A percentile compares a stretch with the other conserved stretches of the same genome.
Evolutionary conservation across 1,140 invertebrate species (phyloP).

Genomic region (Ceratina australensis): DNA sequence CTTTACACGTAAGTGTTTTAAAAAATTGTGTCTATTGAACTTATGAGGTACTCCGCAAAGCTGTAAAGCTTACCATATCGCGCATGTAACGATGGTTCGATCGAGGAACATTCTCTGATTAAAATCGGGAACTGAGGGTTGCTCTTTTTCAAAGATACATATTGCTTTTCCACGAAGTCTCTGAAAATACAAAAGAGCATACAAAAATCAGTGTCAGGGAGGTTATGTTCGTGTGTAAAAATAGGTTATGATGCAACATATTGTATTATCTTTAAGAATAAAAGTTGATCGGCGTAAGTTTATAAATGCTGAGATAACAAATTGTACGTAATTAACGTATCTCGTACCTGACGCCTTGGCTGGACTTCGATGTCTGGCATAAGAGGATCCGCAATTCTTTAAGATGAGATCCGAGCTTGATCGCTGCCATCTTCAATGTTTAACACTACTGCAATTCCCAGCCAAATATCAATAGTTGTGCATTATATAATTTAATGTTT

Average conservation of each 20-base stretch:
- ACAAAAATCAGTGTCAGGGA: too few species aligned
- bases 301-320: background rate
- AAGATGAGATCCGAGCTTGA: slow-evolving; percentile 84
- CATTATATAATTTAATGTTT: too few species aligned
- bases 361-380: slow-evolving; percentile 88
- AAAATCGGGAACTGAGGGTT: slow-evolving; percentile 95
- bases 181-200: slow-evolving; percentile 81
- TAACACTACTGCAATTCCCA: background rate
- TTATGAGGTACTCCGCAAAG: too few species aligned
- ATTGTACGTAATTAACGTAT: background rate
- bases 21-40: slow-evolving; percentile 7
- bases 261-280: background rate
- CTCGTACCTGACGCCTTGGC: slow-evolving; percentile 89
- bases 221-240: too few species aligned
- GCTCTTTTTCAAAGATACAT: slow-evolving; percentile 91
- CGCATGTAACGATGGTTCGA: slow-evolving; percentile 92
- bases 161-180: slow-evolving; percentile 92
- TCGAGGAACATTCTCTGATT: slow-evolving; percentile 93
- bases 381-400: slow-evolving; percentile 92
- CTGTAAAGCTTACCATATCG: slow-evolving; percentile 87
- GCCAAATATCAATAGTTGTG: too few species aligned
- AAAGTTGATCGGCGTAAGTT: too few species aligned
- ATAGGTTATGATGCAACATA: slow-evolving; percentile 41
- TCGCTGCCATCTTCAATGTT: slow-evolving; percentile 71
- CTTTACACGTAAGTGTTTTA: slow-evolving; percentile 15